These are phyloP conservation scores for Chiroxiphia lanceolata DNA, from an alignment of 2,797 vertebrate species.

Conservation along the genomic window DNA sequence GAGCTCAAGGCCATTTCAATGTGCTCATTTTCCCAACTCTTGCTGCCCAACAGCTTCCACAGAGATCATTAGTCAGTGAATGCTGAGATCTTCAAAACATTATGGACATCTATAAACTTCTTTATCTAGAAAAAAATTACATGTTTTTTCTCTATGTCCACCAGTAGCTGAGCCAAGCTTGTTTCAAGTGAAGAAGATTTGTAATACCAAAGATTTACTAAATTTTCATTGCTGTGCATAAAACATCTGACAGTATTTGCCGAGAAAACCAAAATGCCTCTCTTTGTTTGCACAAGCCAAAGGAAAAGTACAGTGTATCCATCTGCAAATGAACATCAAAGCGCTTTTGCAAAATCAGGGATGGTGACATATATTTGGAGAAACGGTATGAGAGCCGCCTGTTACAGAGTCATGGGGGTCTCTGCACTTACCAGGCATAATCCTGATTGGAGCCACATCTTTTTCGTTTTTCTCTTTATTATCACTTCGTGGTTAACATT, in stretches of 20 bases:
- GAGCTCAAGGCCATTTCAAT: background rate
- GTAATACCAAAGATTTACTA: constrained; percentile 59
- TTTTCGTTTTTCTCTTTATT: constrained; percentile 49
- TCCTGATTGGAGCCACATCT: constrained; percentile 63
- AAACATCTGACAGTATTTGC: constrained; percentile 80
- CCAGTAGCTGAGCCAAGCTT: constrained; percentile 39
- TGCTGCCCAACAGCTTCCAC: background rate
- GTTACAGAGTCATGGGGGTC: constrained; percentile 57
- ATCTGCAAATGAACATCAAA: constrained; percentile 87
- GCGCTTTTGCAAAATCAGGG: constrained; percentile 64
- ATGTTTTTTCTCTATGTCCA: background rate
- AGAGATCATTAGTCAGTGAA: background rate
- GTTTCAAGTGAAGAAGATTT: background rate
- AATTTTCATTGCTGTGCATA: constrained; percentile 72
- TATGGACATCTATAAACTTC: background rate
- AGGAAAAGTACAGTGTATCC: constrained; percentile 78
- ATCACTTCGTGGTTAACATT: constrained; percentile 67
- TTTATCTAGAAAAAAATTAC: background rate
- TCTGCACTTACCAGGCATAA: constrained; percentile 46
- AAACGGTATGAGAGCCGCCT: constrained; percentile 83
- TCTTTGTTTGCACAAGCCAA: constrained; percentile 81
- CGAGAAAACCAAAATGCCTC: constrained; percentile 75
- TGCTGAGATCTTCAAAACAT: constrained; percentile 24
- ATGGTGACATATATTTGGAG: constrained; percentile 84
- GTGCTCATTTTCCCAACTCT: background rate